Evolutionary conservation across 1,140 invertebrate species (phyloP), one percentile per base, ranked within the genome.

Genomic region (Drosophila sechellia): DNA sequence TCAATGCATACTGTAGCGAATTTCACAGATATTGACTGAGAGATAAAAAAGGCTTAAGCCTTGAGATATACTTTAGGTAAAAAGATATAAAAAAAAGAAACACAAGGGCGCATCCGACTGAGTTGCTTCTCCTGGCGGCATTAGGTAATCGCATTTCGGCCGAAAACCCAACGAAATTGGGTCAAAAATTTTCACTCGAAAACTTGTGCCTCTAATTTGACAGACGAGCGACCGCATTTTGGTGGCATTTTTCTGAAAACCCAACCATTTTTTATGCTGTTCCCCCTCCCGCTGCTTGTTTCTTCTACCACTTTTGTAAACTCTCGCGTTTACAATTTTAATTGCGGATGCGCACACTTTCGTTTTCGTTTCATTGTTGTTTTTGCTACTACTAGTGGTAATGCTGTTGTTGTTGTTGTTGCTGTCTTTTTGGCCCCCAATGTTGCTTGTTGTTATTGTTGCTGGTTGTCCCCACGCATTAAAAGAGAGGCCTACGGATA

Each of bases 271-370:
- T 49, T 20, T 34, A 17, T 37, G 22, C 22, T 20, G 20, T 42
- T 58, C 39, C 56, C 39, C 56, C 42, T 11, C 43, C 43, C 40
- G 37, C 34, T 22, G 45, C 40, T 64, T 63, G 37, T 22, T 31
- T 45, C 40, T 56, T 63, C 50, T 63, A 54, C 59, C 27, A 70
- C 65, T 49, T 75, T 76, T 76, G 59, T 65, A 45, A 77, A 68
- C 73, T 76, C 74, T 77, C 64, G 73, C 73, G 74, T 48, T 77
- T 77, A 77, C 74, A 77, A 77, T 83, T 87, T 87, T 89, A 87
- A 87, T 87, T 87, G 83, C 83, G 83, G 83, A 87, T 87, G 83
- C 83, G 81, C 81, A 81, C 84, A 87, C 83, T 87, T 87, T 87
- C 83, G 83, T 87, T 86, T 86, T 86, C 75, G 65, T 85, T 85